Conservation (phyloP, 2,113 vertebrate genomes). For the Notechis scutatus region DNA sequence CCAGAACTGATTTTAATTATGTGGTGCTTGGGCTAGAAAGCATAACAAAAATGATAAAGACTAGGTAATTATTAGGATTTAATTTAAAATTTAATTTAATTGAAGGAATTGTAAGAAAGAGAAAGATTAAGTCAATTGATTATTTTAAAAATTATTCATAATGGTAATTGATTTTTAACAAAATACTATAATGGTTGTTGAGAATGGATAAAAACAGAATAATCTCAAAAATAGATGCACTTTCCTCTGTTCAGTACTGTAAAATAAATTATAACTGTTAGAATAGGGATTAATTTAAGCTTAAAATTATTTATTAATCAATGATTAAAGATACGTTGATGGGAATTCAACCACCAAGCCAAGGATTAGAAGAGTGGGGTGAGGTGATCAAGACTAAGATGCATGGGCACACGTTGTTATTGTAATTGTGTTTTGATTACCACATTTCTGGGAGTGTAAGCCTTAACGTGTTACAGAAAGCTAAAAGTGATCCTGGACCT, state of each 20-base stretch:
- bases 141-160: neutral
- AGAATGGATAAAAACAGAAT: neutral
- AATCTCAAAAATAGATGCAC: neutral
- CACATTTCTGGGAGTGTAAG: neutral
- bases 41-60: neutral
- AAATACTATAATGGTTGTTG: neutral
- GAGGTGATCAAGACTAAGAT: neutral
- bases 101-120: neutral
- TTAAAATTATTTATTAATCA: neutral
- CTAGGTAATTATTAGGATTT: neutral
- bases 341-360: neutral
- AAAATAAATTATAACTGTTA: neutral
- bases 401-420: neutral
- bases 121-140: neutral
- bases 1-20: neutral
- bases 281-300: neutral
- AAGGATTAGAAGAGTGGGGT: neutral
- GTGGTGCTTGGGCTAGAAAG: neutral
- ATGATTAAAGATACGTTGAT: neutral
- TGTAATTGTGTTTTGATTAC: neutral
- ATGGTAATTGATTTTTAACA: neutral
- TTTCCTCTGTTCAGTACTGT: neutral
- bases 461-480: neutral
- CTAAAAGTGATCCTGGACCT: neutral
- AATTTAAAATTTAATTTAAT: neutral